Evolutionary conservation across 2,888 invertebrate species (phyloP).

Genomic region (Lasioglossum malachurum): DNA sequence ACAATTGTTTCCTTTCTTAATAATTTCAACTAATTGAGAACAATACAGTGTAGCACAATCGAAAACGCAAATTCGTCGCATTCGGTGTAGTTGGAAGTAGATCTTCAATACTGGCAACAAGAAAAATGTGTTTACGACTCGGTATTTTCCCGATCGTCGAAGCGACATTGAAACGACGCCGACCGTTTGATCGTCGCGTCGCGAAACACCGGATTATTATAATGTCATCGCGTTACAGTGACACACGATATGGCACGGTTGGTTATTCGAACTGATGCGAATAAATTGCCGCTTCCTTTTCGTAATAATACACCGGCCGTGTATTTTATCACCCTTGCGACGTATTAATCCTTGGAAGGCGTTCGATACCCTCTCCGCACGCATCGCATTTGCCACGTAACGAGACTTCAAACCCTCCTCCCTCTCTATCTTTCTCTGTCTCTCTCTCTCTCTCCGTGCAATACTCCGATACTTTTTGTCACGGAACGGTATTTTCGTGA

Average conservation of each 20-base stretch:
- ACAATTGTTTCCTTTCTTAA: no score
- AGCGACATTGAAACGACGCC: constrained; percentile 4
- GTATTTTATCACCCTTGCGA: constrained; percentile 41
- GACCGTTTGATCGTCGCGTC: background rate
- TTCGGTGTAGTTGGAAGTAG: background rate
- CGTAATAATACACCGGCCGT: constrained; percentile 22
- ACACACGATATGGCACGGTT: constrained; percentile 42
- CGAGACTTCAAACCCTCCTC: background rate
- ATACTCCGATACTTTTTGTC: background rate
- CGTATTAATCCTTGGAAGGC: constrained; percentile 31
- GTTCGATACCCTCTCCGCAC: constrained; percentile 11
- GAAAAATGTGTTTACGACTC: background rate
- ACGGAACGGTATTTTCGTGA: background rate
- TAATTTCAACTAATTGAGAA: no score
- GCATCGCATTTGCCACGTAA: background rate
- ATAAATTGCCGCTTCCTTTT: constrained; percentile 46
- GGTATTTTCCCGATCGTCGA: background rate
- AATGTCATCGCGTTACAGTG: constrained; percentile 37
- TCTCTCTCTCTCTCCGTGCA: background rate
- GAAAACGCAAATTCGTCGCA: background rate
- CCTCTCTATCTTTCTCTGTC: background rate
- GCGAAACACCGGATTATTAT: constrained; percentile 28
- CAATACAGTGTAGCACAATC: no score
- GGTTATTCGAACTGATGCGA: constrained; percentile 48
- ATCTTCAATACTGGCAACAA: background rate